phyloP scores from a whole-genome alignment of 2,888 invertebrate species.

The Drosophila quinaria region DNA sequence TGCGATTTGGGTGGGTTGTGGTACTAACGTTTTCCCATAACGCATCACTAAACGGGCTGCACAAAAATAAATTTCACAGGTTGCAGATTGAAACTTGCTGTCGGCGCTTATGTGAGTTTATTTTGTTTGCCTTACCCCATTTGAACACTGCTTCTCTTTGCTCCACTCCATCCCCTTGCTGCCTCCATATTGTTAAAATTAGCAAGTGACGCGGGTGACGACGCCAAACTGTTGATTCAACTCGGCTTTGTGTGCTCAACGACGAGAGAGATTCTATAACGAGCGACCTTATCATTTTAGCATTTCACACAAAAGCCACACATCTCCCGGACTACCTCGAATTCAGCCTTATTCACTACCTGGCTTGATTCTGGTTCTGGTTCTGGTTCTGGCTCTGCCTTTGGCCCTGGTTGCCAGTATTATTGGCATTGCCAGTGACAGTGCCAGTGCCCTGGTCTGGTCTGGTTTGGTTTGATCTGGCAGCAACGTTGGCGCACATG shows the following conservation, averaged over 20 bases:
- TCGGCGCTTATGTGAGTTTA: conserved; percentile 30
- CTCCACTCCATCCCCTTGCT: neutral
- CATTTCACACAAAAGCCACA: conserved; percentile 64
- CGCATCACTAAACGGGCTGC: conserved; percentile 73
- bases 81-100: conserved; percentile 65
- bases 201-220: conserved; percentile 62
- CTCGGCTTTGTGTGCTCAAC: conserved; percentile 49
- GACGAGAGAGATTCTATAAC: conserved; percentile 50
- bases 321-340: conserved; percentile 25
- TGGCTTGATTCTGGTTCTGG: conserved; percentile 12
- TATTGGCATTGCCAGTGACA: conserved; percentile 11
- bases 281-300: conserved; percentile 69
- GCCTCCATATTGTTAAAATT: conserved; percentile 62
- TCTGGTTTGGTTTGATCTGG: conserved; percentile 38
- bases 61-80: conserved; percentile 73
- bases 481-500: conserved; percentile 57
- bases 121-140: conserved; percentile 16
- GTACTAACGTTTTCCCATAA: conserved; percentile 55
- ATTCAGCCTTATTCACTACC: conserved; percentile 18
- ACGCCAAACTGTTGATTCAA: conserved; percentile 77
- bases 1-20: neutral
- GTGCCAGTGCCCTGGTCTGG: conserved; percentile 22
- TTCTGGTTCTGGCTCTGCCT: conserved; percentile 26
- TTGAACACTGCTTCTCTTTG: neutral
- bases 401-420: conserved; percentile 27